Evolutionary conservation across 2,797 vertebrate species (phyloP).

Genomic region (Coendou prehensilis): DNA sequence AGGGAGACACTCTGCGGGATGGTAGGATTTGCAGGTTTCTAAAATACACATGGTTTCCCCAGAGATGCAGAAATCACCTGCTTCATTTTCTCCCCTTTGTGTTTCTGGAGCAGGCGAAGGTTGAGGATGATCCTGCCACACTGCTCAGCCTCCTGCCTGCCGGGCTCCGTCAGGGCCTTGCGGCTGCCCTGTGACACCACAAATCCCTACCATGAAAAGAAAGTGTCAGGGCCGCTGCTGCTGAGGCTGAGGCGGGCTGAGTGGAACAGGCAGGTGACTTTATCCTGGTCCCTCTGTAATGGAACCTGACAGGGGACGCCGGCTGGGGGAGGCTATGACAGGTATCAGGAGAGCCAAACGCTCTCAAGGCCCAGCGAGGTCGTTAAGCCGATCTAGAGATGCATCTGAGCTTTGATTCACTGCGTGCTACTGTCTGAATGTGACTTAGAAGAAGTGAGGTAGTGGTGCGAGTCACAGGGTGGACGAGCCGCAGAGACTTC

Average conservation of each 20-base stretch:
- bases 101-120: accelerated
- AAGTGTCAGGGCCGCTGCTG: background rate
- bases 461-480: accelerated
- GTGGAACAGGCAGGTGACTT: background rate
- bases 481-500: background rate
- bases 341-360: background rate
- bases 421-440: background rate
- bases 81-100: background rate
- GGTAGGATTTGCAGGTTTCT: background rate
- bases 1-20: too few species aligned
- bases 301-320: slow-evolving; percentile 1
- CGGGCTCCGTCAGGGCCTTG: background rate
- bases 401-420: background rate
- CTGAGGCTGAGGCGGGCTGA: background rate
- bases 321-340: background rate
- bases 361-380: background rate
- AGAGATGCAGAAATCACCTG: accelerated
- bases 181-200: background rate
- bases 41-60: background rate
- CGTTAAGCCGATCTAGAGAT: background rate
- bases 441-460: background rate
- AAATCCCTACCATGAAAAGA: background rate
- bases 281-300: background rate
- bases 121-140: accelerated
- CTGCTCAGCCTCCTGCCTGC: background rate